Percentiles rank a stretch among this genome's conserved stretches.
Evolutionary conservation across 2,797 vertebrate species (phyloP).

Genomic region (Enteromius paludinosus): DNA sequence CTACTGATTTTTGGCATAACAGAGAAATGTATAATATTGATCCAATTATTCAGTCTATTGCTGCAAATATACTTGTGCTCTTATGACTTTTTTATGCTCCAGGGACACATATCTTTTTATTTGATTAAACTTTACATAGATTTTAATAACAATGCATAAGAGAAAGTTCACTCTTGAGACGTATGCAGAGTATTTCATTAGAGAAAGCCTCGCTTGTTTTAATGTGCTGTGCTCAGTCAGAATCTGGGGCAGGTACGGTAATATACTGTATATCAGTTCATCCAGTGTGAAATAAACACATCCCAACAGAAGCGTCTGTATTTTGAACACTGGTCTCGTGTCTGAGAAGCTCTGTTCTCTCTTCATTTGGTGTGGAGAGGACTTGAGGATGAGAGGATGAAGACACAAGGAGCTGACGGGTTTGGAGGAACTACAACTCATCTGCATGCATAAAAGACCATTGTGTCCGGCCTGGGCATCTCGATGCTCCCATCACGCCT

Average conservation of each 20-base stretch:
- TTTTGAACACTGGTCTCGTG: neutral
- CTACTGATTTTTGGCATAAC: no score
- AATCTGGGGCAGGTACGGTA: neutral
- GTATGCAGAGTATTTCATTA: neutral
- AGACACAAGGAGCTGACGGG: constrained; percentile 75
- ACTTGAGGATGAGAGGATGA: constrained; percentile 53
- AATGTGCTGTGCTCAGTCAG: no score
- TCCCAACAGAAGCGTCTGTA: neutral
- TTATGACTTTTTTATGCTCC: no score
- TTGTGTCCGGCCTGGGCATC: constrained; percentile 82
- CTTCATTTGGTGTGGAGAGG: constrained; percentile 60
- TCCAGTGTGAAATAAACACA: neutral
- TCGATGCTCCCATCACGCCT: constrained; percentile 75
- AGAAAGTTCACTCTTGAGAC: neutral
- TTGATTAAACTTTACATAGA: neutral
- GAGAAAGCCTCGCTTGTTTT: neutral
- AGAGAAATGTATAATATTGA: no score
- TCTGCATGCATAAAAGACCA: constrained; percentile 80
- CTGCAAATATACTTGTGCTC: no score
- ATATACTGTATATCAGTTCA: neutral
- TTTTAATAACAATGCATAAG: neutral
- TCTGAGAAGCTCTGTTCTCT: neutral
- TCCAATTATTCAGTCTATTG: no score
- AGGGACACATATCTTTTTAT: no score
- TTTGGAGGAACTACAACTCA: constrained; percentile 79